A percentile compares a stretch with the other conserved stretches of the same genome.
These are phyloP conservation scores for Resseliella maxima DNA, from an alignment of 2,888 invertebrate species.

Conservation along the genomic window DNA sequence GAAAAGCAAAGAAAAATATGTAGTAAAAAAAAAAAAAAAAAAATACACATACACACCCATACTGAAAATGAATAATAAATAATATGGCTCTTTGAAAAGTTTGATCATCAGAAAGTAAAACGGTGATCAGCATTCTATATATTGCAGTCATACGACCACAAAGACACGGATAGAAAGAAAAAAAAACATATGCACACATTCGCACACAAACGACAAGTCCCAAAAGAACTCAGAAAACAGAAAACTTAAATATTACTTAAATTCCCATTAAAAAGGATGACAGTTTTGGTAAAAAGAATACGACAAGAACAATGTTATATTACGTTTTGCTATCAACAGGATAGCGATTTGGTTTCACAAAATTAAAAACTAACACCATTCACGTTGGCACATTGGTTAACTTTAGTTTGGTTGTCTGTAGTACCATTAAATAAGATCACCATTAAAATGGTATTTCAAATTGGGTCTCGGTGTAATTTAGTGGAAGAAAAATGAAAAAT, in stretches of 20 bases:
- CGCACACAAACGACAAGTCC: too few relatives aligned
- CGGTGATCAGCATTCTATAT: background rate
- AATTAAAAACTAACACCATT: constrained; percentile 55
- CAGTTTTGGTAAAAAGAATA: constrained; percentile 35
- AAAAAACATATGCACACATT: too few relatives aligned
- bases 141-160: background rate
- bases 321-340: background rate
- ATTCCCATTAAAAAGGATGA: constrained; percentile 52
- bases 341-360: constrained; percentile 5
- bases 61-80: constrained; percentile 38
- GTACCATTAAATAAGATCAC: constrained; percentile 45
- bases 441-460: constrained; percentile 53
- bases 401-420: constrained; percentile 44
- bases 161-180: background rate
- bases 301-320: constrained; percentile 42
- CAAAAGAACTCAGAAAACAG: background rate
- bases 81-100: constrained; percentile 27
- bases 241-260: constrained; percentile 54
- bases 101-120: constrained; percentile 42
- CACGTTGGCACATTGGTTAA: constrained; percentile 36
- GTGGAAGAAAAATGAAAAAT: constrained; percentile 54
- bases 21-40: background rate
- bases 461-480: constrained; percentile 54
- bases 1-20: background rate
- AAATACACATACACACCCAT: too few relatives aligned